Evolutionary conservation across 2,888 invertebrate species (phyloP).

Genomic region (Dicyrtoma fusca): DNA sequence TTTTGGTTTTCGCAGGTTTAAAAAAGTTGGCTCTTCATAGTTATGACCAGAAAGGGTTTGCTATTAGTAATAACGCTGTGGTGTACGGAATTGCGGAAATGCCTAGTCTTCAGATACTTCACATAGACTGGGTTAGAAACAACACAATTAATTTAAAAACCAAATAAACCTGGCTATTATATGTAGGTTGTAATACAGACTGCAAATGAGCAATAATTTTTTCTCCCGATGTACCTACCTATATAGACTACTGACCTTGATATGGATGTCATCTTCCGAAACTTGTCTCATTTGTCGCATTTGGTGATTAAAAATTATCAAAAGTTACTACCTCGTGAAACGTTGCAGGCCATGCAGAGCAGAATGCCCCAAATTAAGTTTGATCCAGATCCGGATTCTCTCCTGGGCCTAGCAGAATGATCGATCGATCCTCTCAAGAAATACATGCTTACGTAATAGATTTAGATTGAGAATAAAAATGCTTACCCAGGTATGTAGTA

Average conservation of each 20-base stretch:
- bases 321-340: neutral
- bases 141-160: no score
- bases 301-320: constrained; percentile 1
- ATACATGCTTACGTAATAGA: no score
- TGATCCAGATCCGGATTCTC: neutral
- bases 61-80: neutral
- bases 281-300: neutral
- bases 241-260: neutral
- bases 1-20: no score
- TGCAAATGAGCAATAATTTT: no score
- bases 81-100: constrained; percentile 1
- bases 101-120: neutral
- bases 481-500: no score
- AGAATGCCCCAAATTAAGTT: constrained; percentile 1
- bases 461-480: no score
- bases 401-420: no score
- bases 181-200: no score
- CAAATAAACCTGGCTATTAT: no score
- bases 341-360: neutral
- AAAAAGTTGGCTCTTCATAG: constrained; percentile 3
- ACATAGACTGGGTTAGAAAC: constrained; percentile 2
- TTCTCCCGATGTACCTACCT: no score
- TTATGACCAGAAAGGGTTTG: constrained; percentile 6
- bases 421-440: no score
- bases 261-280: neutral